Percentiles rank a stretch among this genome's conserved stretches.
These are phyloP conservation scores for Serinus canaria DNA, from an alignment of 2,113 vertebrate genomes.

Conservation along the genomic window DNA sequence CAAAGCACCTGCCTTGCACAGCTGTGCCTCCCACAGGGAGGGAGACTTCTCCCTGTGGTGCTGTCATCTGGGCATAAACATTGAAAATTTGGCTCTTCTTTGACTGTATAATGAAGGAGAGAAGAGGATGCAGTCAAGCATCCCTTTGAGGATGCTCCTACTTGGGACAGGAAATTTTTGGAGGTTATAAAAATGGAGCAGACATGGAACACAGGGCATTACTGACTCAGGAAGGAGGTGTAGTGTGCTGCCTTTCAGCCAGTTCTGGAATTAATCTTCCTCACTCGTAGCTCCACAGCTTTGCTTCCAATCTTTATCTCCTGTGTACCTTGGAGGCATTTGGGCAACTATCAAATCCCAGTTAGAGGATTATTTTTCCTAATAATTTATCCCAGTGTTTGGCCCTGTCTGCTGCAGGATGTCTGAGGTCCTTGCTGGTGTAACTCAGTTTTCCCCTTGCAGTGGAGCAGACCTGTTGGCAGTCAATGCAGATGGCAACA, in stretches of 20 bases:
- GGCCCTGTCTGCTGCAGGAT: neutral
- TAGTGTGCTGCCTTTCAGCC: neutral
- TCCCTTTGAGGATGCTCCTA: neutral
- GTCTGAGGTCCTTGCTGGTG: neutral
- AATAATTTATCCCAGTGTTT: neutral
- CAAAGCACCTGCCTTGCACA: neutral
- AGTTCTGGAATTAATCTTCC: neutral
- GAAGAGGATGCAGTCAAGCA: neutral
- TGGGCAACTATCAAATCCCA: neutral
- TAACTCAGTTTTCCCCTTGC: conserved; percentile 1
- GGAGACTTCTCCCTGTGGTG: neutral
- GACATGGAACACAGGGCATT: neutral
- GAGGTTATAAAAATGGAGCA: neutral
- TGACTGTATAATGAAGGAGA: neutral
- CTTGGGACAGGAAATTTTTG: neutral
- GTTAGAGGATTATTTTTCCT: neutral
- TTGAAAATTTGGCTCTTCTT: neutral
- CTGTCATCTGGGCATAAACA: neutral
- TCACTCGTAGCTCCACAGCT: neutral
- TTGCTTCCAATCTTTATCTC: neutral
- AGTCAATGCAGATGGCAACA: conserved; percentile 96
- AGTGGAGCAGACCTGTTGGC: conserved; percentile 92
- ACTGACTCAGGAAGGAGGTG: neutral
- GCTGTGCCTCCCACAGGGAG: neutral
- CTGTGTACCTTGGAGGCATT: neutral